A percentile compares a stretch with the other conserved stretches of the same genome.
These are phyloP conservation scores for Hypomesus transpacificus DNA, from an alignment of 2,113 vertebrate species.

Conservation along the genomic window DNA sequence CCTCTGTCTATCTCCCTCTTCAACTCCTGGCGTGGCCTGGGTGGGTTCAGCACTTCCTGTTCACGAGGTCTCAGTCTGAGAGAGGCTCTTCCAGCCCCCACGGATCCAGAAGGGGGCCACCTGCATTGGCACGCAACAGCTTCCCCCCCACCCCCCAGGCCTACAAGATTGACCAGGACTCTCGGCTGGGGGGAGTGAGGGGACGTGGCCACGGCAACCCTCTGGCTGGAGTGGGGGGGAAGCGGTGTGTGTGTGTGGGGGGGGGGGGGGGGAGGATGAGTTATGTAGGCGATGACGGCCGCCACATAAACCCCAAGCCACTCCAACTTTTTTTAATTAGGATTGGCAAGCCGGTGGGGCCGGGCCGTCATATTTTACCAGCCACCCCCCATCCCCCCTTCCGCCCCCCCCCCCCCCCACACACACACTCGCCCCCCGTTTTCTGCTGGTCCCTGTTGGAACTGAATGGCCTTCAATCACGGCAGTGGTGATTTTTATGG, in stretches of 20 bases:
- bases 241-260: neutral
- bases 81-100: too few species aligned
- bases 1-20: neutral
- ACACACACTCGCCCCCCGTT: conserved; percentile 33
- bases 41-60: neutral
- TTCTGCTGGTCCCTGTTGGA: conserved; percentile 56
- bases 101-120: neutral
- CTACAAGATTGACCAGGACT: conserved; percentile 38
- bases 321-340: conserved; percentile 71
- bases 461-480: conserved; percentile 73
- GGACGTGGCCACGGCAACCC: neutral
- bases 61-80: neutral
- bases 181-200: conserved; percentile 19
- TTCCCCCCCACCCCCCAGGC: neutral
- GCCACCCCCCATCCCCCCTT: conserved; percentile 23
- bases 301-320: conserved; percentile 51
- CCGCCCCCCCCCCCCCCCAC: too few species aligned
- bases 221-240: neutral
- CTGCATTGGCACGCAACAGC: too few species aligned
- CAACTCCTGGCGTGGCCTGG: neutral
- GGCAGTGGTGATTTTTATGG: conserved; percentile 64
- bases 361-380: conserved; percentile 62
- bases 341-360: conserved; percentile 65
- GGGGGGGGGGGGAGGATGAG: conserved; percentile 44
- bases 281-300: conserved; percentile 50